Evolutionary conservation across 2,888 invertebrate genomes (phyloP).

Genomic region (Phasia obesa): DNA sequence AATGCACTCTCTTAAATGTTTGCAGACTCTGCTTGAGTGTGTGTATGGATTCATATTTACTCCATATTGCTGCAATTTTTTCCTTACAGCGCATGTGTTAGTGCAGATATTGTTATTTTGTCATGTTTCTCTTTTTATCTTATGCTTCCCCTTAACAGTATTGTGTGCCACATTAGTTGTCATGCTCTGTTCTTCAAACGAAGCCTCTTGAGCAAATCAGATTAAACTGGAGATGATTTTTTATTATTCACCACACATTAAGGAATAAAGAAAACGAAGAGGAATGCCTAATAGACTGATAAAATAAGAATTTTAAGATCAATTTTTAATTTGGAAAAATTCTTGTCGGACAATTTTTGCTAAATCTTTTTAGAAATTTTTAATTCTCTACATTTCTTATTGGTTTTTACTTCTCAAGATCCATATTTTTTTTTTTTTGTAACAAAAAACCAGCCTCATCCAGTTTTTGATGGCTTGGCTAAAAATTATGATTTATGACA

Average conservation of each 20-base stretch:
- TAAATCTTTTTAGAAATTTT: neutral
- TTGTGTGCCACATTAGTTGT: conserved; percentile 41
- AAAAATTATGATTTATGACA: conserved; percentile 49
- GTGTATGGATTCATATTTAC: conserved; percentile 23
- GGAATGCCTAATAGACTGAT: neutral
- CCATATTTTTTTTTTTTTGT: no score
- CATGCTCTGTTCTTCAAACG: conserved; percentile 44
- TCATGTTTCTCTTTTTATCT: conserved; percentile 51
- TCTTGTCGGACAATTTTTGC: conserved; percentile 9
- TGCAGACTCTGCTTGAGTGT: conserved; percentile 53
- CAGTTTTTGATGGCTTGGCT: neutral
- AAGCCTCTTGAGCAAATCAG: conserved; percentile 41
- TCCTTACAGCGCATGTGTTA: conserved; percentile 45
- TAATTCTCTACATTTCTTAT: neutral
- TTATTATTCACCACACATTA: conserved; percentile 38
- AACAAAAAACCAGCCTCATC: neutral
- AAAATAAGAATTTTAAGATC: neutral
- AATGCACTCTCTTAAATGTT: neutral
- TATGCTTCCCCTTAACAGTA: neutral
- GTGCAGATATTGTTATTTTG: conserved; percentile 28
- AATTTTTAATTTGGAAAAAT: neutral
- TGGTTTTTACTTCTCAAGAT: no score
- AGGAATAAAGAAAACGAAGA: conserved; percentile 22
- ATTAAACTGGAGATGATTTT: neutral
- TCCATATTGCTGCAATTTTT: conserved; percentile 48